phyloP scores from a whole-genome alignment of 2,888 invertebrate species.

The Thera britannica region DNA sequence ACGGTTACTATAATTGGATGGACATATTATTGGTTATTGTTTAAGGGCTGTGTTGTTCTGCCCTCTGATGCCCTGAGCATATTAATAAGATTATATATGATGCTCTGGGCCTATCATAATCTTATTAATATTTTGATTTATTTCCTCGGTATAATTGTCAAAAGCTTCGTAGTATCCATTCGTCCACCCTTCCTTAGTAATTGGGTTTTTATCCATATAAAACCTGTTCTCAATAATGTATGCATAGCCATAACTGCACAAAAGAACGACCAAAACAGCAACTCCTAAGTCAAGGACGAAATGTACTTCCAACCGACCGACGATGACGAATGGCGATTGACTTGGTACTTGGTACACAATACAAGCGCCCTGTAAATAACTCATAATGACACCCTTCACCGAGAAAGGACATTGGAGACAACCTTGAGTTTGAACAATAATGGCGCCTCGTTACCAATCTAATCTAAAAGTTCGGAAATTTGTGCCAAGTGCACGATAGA shows the following conservation, averaged over 20 bases:
- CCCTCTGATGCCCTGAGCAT: too few relatives aligned
- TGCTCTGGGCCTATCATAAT: neutral
- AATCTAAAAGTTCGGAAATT: neutral
- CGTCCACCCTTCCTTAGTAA: neutral
- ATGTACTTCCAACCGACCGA: too few relatives aligned
- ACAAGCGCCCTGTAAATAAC: slow-evolving; percentile 14
- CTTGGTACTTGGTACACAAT: slow-evolving; percentile 9
- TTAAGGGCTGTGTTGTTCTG: too few relatives aligned
- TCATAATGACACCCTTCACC: slow-evolving; percentile 32
- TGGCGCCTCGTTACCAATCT: slow-evolving; percentile 4
- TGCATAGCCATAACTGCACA: neutral
- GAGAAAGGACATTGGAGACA: slow-evolving; percentile 23
- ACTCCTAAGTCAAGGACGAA: neutral
- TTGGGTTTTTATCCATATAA: neutral
- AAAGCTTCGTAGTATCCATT: neutral
- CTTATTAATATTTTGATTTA: neutral
- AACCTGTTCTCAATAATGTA: neutral
- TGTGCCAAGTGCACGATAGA: too few relatives aligned
- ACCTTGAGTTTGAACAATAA: slow-evolving; percentile 31
- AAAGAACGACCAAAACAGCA: neutral
- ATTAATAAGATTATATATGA: too few relatives aligned
- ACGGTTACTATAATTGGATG: too few relatives aligned
- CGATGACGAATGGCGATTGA: neutral
- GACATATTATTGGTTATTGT: too few relatives aligned
- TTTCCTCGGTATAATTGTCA: neutral